Evolutionary conservation across 2,797 vertebrate genomes (phyloP).

Genomic region (Streptopelia turtur): DNA sequence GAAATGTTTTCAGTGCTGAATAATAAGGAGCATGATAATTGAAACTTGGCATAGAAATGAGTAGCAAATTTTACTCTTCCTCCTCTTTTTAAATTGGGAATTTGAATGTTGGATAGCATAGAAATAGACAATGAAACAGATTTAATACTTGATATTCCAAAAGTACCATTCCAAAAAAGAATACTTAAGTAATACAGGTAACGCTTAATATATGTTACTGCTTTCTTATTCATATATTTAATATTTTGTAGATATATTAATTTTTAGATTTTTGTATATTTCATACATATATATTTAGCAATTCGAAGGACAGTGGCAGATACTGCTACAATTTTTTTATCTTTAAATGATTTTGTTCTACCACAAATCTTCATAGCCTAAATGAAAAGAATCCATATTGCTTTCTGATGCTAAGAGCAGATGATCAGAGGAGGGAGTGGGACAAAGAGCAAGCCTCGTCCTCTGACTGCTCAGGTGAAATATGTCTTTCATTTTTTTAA

Average conservation of each 20-base stretch:
- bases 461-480: neutral
- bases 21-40: conserved; percentile 18
- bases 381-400: neutral
- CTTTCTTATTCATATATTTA: neutral
- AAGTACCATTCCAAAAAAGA: neutral
- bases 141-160: neutral
- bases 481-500: neutral
- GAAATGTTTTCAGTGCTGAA: conserved; percentile 49
- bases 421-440: neutral
- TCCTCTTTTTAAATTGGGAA: neutral
- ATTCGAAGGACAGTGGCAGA: neutral
- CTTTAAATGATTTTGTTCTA: neutral
- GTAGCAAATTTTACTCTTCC: conserved; percentile 33
- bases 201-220: fast-evolving
- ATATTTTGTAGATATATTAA: neutral
- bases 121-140: neutral
- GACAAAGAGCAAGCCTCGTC: neutral
- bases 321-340: neutral
- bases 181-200: neutral
- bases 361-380: neutral
- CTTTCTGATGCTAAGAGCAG: neutral
- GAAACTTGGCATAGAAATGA: conserved; percentile 19
- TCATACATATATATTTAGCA: neutral
- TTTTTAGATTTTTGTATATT: neutral
- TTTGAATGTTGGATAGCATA: neutral